Base-by-base conservation (phyloP, 2,113 vertebrate genomes). In the Muntiacus muntjak region DNA sequence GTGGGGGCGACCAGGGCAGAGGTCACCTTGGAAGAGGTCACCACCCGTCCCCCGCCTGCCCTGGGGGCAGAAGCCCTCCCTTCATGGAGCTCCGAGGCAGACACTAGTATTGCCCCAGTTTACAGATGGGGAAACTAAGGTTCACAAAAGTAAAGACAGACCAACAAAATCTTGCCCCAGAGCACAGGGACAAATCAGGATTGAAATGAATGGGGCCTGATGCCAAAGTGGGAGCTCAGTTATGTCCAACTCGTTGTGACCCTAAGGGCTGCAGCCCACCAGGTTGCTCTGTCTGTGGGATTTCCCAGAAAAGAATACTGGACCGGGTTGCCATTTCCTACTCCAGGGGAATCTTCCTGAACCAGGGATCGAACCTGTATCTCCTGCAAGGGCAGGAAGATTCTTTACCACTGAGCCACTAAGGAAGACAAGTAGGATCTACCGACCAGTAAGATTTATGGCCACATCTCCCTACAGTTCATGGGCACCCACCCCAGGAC, bases 401-500 rank as follows among this genome's bases (percentile, higher is more conserved):
- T 40, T 40, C 67, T 74, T 40, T 40, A 74, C 36, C n/a, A 6
- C 10, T 1, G n/a, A 74, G 10, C 67, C 5, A 6, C 19, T 23
- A 6, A 21, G 11, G 58, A 60, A 60, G 26, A 60, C 58, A 58
- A 62, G 36, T 23, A 74, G 36, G 36, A 40, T 5, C n/a, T 74
- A 74, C 19, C 0, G n/a, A 23, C 19, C 43, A 8, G 45, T 2
- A 26, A 21, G 26, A 33, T 40, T 71, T 57, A 11, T 33, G 15
- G 14, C 57, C 40, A 55, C 2, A 2, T 76, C n/a, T 14, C 8
- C 54, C 7, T 52, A 2, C 2, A 13, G 54, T 8, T 4, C 0
- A 28, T 4, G 54, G 26, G 45, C 7, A 54, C 13, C 17, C 2
- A 4, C 23, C 45, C 36, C 40, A 25, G 30, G 19, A 13, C 23